Evolutionary conservation across 2,113 vertebrate species (phyloP).

Genomic region (Pelmatolapia mariae): DNA sequence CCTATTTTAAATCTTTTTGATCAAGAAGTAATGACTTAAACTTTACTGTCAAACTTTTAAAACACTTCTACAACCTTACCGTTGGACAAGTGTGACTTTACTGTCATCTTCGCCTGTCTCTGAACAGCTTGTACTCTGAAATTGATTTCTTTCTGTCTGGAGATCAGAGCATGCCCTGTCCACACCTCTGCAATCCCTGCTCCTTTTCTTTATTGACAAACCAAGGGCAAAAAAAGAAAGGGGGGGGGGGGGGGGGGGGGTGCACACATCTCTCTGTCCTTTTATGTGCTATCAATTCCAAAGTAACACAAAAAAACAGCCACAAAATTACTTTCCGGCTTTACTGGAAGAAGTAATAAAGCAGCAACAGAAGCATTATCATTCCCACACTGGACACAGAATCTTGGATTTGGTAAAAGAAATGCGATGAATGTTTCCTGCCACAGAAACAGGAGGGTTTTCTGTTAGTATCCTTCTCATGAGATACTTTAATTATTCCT

Average conservation of each 20-base stretch:
- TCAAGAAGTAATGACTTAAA: background rate
- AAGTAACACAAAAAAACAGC: background rate
- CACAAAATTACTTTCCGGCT: background rate
- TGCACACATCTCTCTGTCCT: background rate
- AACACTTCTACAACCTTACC: background rate
- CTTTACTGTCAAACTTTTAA: background rate
- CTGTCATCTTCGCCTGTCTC: background rate
- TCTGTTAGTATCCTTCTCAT: background rate
- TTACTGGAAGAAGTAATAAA: background rate
- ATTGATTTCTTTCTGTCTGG: constrained; percentile 52
- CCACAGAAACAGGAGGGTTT: background rate
- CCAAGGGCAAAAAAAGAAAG: constrained; percentile 23
- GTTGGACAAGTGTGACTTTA: background rate
- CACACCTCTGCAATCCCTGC: constrained; percentile 12
- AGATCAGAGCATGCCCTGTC: constrained; percentile 31
- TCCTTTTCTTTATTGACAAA: constrained; percentile 25
- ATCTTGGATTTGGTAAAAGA: background rate
- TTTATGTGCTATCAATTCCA: background rate
- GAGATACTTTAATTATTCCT: constrained; percentile 3
- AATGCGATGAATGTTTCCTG: background rate
- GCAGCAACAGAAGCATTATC: background rate
- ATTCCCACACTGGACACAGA: background rate
- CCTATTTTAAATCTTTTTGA: background rate
- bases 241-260: background rate
- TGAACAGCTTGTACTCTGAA: constrained; percentile 15